phyloP scores from a whole-genome alignment of 2,797 vertebrate genomes.

The Champsocephalus esox region DNA sequence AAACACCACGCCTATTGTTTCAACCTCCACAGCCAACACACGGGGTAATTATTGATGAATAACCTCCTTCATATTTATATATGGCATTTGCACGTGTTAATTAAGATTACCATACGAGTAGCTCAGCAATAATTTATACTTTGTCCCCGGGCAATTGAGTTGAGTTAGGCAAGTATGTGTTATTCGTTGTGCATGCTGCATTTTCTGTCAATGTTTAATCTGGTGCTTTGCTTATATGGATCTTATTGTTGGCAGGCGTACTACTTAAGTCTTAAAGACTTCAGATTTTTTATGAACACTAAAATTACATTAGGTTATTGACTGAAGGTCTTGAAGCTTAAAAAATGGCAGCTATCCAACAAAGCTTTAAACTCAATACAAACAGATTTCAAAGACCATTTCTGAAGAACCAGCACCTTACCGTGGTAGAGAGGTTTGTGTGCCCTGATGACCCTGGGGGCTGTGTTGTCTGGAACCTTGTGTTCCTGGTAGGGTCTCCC shows the following conservation, averaged over 20 bases:
- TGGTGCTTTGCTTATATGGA: background rate
- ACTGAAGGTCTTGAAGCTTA: constrained; percentile 1
- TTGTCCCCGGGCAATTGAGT: constrained; percentile 24
- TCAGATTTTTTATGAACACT: constrained; percentile 12
- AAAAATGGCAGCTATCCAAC: background rate
- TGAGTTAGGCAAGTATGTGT: constrained; percentile 32
- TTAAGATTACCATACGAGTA: constrained; percentile 44
- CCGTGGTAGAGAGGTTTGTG: no score
- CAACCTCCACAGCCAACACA: constrained; percentile 10
- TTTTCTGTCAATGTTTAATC: constrained; percentile 18
- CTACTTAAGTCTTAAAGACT: background rate
- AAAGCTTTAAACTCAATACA: background rate
- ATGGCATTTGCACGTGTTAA: constrained; percentile 52
- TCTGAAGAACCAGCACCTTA: no score
- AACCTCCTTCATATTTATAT: constrained; percentile 50
- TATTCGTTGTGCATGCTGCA: constrained; percentile 21
- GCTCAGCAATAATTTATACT: constrained; percentile 36
- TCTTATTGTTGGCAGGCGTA: constrained; percentile 18
- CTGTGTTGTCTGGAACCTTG: no score
- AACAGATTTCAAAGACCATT: background rate
- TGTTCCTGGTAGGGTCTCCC: no score
- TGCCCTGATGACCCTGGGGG: no score
- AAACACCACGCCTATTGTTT: constrained; percentile 14
- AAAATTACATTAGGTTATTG: constrained; percentile 5
- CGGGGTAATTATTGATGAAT: constrained; percentile 40